A percentile compares a stretch with the other conserved stretches of the same genome.
Evolutionary conservation across 2,113 vertebrate genomes (phyloP).

Genomic region (Pachyramphus minor): DNA sequence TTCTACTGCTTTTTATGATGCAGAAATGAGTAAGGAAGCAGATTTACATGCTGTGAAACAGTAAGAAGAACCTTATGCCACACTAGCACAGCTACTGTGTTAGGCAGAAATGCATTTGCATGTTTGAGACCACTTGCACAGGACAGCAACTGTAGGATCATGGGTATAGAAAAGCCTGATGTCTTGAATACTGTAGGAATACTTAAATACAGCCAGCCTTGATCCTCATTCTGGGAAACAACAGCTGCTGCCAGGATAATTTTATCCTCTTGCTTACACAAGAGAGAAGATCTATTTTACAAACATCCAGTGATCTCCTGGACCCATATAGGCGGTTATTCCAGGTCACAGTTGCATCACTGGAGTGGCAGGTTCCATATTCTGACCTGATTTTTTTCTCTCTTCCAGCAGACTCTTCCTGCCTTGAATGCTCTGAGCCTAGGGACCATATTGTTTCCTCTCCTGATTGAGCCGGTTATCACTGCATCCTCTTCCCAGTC

Average conservation of each 20-base stretch:
- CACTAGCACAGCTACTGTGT: background rate
- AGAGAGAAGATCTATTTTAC: slow-evolving; percentile 65
- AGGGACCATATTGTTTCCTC: background rate
- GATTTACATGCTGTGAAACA: background rate
- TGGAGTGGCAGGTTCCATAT: background rate
- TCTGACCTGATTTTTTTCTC: background rate
- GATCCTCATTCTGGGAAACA: slow-evolving; percentile 68
- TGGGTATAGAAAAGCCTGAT: background rate
- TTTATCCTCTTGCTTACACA: slow-evolving; percentile 64
- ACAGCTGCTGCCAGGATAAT: slow-evolving; percentile 63
- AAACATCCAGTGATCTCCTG: slow-evolving; percentile 65
- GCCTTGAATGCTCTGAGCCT: background rate
- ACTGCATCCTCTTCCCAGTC: background rate
- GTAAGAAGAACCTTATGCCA: background rate
- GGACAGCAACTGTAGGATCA: background rate
- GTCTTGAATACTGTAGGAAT: slow-evolving; percentile 33
- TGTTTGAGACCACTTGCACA: background rate
- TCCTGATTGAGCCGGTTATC: background rate
- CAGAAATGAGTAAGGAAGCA: background rate
- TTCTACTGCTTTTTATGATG: background rate
- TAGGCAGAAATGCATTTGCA: background rate
- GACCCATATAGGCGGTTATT: slow-evolving; percentile 50
- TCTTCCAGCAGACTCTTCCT: background rate
- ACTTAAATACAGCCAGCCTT: slow-evolving; percentile 39
- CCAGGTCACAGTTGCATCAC: slow-evolving; percentile 57